A percentile compares a stretch with the other conserved stretches of the same genome.
Conservation (phyloP, 2,113 vertebrate genomes). For the Zootoca vivipara region DNA sequence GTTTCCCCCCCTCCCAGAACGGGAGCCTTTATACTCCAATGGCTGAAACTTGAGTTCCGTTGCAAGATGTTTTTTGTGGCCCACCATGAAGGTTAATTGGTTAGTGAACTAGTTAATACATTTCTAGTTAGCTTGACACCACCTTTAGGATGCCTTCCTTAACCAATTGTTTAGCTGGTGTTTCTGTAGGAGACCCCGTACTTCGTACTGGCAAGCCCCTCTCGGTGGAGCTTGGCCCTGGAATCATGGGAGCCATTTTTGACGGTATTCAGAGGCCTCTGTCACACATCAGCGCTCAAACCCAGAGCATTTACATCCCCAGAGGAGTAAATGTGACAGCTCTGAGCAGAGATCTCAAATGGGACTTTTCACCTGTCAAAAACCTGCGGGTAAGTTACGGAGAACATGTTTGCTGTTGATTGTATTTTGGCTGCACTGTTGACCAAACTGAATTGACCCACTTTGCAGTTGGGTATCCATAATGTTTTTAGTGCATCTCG, state of each 20-base stretch:
- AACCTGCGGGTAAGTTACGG: slow-evolving; percentile 84
- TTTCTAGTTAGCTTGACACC: not conserved
- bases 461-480: not conserved
- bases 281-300: slow-evolving; percentile 90
- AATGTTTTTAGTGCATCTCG: not conserved
- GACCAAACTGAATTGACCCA: too few species aligned
- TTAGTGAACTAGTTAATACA: not conserved
- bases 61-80: not conserved
- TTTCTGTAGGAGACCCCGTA: slow-evolving; percentile 96
- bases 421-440: too few species aligned
- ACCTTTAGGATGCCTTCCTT: slow-evolving; percentile 78
- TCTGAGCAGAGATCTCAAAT: slow-evolving; percentile 91
- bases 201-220: slow-evolving; percentile 96
- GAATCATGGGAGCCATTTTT: slow-evolving; percentile 99
- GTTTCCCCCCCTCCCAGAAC: not conserved
- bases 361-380: slow-evolving; percentile 92
- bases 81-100: too few species aligned
- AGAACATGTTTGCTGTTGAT: not conserved
- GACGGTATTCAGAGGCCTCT: slow-evolving; percentile 97
- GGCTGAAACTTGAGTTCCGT: not conserved
- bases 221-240: slow-evolving; percentile 94
- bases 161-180: slow-evolving; percentile 85
- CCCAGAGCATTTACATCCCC: slow-evolving; percentile 97
- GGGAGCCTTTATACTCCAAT: not conserved
- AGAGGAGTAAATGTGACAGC: slow-evolving; percentile 95